Evolutionary conservation across 35 echinoderm and acorn worm species (phyloP).

Genomic region (Diadema setosum): DNA sequence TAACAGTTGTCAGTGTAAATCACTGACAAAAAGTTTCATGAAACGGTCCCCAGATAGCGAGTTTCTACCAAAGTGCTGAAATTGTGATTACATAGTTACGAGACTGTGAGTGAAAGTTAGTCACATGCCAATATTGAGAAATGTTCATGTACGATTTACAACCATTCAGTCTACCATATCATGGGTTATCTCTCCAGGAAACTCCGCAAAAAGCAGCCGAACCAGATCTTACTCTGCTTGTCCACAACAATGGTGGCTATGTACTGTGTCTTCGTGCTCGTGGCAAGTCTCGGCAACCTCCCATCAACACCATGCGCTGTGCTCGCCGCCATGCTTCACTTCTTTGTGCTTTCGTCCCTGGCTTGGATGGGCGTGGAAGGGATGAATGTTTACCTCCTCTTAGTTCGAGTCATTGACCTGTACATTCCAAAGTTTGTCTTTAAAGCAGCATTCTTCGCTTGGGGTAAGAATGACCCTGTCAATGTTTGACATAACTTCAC

Average conservation of each 20-base stretch:
- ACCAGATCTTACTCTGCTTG: constrained; percentile 23
- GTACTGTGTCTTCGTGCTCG: constrained; percentile 11
- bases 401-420: constrained; percentile 59
- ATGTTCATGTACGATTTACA: too few relatives aligned
- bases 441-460: constrained; percentile 50
- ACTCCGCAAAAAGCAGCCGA: background rate
- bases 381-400: constrained; percentile 50
- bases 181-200: background rate
- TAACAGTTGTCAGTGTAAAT: too few relatives aligned
- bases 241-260: background rate
- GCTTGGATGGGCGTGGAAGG: constrained; percentile 76
- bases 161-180: too few relatives aligned
- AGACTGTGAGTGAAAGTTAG: too few relatives aligned
- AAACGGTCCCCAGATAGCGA: too few relatives aligned
- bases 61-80: too few relatives aligned
- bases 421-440: constrained; percentile 44
- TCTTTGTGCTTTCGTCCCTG: constrained; percentile 51
- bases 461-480: constrained; percentile 66
- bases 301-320: background rate
- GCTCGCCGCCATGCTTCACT: constrained; percentile 56
- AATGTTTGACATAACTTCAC: too few relatives aligned
- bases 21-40: too few relatives aligned
- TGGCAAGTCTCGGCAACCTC: background rate
- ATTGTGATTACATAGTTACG: too few relatives aligned
- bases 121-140: too few relatives aligned